phyloP scores from a whole-genome alignment of 2,888 invertebrate species.

The Dryomyza anilis region DNA sequence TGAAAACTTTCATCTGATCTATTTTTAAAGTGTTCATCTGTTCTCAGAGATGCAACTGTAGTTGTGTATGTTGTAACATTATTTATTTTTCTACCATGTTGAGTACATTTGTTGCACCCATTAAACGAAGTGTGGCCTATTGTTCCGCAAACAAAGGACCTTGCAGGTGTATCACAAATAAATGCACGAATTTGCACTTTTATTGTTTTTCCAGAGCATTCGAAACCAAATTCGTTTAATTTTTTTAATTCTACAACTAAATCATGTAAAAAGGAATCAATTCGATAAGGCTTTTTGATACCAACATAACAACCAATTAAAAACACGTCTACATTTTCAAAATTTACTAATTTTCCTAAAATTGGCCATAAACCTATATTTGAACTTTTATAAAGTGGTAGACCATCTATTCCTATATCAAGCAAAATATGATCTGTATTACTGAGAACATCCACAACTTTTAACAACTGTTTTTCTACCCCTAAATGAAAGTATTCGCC shows the following conservation, averaged over 20 bases:
- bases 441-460: neutral
- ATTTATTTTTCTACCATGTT: neutral
- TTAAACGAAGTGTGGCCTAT: neutral
- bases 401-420: neutral
- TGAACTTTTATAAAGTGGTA: neutral
- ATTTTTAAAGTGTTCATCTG: neutral
- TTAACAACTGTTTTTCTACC: neutral
- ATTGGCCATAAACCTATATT: neutral
- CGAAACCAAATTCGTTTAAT: neutral
- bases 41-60: neutral
- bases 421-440: neutral
- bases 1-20: neutral
- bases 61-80: neutral
- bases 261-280: constrained; percentile 10
- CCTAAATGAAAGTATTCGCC: neutral
- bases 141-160: neutral
- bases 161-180: constrained; percentile 15
- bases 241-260: constrained; percentile 5
- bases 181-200: constrained; percentile 4
- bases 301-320: constrained; percentile 4
- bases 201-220: neutral
- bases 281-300: constrained; percentile 2
- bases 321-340: constrained; percentile 5
- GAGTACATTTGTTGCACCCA: constrained; percentile 4
- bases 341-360: neutral